Percentiles rank a stretch among this genome's conserved stretches.
Evolutionary conservation across 2,113 vertebrate genomes (phyloP).

Genomic region (Poicephalus meyeri): DNA sequence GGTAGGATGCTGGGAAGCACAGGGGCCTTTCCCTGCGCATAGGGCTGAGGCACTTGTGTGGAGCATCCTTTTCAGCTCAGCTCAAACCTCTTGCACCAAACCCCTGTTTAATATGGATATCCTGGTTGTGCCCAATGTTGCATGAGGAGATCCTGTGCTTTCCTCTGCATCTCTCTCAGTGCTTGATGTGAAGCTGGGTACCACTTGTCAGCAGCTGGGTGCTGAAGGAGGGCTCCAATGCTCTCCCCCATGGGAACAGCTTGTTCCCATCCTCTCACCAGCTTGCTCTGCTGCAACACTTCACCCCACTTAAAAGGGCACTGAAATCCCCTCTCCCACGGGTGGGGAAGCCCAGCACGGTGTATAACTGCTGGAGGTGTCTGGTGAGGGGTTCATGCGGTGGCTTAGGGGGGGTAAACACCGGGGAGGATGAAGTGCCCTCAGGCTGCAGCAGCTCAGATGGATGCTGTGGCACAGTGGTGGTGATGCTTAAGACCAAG

Average conservation of each 20-base stretch:
- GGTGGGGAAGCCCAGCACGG: accelerated
- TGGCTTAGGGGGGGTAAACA: background rate
- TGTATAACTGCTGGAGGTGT: background rate
- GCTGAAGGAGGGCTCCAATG: background rate
- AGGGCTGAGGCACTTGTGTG: accelerated
- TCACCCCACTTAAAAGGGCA: background rate
- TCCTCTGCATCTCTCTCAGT: accelerated
- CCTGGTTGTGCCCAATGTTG: too few species aligned
- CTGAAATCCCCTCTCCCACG: background rate
- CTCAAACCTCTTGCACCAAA: accelerated
- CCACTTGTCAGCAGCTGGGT: background rate
- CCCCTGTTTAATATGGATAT: accelerated
- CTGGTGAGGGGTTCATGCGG: accelerated
- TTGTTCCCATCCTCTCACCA: background rate
- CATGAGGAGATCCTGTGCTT: accelerated
- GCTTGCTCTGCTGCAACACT: background rate
- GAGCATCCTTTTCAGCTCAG: background rate
- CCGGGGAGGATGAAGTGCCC: accelerated
- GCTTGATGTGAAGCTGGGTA: accelerated
- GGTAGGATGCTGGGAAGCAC: background rate
- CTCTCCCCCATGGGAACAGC: background rate
- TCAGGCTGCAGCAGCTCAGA: accelerated
- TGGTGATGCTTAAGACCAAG: background rate
- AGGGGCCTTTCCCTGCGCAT: background rate
- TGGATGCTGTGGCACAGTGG: accelerated